These are phyloP conservation scores for Ciconia boyciana DNA, from an alignment of 2,113 vertebrate genomes.

Conservation along the genomic window DNA sequence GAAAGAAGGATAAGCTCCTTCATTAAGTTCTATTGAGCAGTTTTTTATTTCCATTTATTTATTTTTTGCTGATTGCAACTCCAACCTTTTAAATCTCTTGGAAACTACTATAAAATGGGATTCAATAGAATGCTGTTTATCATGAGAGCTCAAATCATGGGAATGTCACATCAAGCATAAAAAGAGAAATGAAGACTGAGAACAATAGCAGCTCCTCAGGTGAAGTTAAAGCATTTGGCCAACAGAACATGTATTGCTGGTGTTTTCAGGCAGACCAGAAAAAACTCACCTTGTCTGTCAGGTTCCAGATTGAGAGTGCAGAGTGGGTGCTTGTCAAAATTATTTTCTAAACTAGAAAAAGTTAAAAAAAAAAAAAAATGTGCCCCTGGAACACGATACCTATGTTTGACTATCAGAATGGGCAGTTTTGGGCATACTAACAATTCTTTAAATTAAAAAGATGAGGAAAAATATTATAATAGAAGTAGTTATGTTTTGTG, in stretches of 20 bases:
- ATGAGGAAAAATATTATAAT: background rate
- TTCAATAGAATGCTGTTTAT: background rate
- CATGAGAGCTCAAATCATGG: background rate
- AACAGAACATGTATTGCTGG: background rate
- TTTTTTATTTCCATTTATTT: background rate
- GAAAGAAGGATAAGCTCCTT: background rate
- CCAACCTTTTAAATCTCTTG: background rate
- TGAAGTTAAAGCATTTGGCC: background rate
- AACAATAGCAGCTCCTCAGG: background rate
- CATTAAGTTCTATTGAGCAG: background rate
- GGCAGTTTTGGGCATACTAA: background rate
- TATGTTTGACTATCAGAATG: background rate
- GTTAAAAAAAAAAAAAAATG: background rate
- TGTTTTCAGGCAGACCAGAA: background rate
- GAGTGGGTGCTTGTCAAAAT: background rate
- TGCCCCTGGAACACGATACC: fast-evolving
- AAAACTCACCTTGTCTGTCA: background rate
- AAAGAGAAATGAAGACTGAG: background rate
- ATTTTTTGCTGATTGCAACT: background rate
- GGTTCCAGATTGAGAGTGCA: background rate
- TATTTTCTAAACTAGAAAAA: background rate
- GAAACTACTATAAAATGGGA: background rate
- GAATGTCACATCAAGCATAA: background rate
- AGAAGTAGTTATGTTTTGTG: background rate
- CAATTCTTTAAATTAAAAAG: background rate